phyloP scores from a whole-genome alignment of 1,140 invertebrate genomes.

The Formica selysi region DNA sequence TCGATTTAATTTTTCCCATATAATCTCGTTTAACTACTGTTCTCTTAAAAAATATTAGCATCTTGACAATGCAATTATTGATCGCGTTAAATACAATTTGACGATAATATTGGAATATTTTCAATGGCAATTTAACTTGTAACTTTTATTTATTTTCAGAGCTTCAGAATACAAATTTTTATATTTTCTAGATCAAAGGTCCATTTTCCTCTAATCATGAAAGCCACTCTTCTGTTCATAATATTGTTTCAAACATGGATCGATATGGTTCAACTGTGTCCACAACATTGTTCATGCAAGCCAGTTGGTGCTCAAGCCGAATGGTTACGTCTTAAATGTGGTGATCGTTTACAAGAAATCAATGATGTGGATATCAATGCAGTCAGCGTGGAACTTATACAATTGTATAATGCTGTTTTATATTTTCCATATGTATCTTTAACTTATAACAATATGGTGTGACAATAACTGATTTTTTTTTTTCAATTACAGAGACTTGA shows the following conservation, averaged over 20 bases:
- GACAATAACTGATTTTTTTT: slow-evolving; percentile 28
- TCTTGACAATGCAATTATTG: neutral
- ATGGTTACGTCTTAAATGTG: slow-evolving; percentile 82
- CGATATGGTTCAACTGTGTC: slow-evolving; percentile 78
- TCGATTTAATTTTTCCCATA: neutral
- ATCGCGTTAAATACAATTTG: neutral
- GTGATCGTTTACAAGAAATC: slow-evolving; percentile 80
- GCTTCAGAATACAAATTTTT: neutral
- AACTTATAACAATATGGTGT: neutral
- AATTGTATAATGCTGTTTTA: slow-evolving; percentile 78
- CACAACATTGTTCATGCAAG: slow-evolving; percentile 81
- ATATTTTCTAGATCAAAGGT: slow-evolving; percentile 54
- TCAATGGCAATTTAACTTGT: neutral
- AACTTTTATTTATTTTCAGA: neutral
- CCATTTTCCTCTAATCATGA: slow-evolving; percentile 73
- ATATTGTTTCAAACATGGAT: slow-evolving; percentile 75
- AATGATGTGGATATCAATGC: slow-evolving; percentile 80
- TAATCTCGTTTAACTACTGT: neutral
- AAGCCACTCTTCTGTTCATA: slow-evolving; percentile 75
- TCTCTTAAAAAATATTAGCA: neutral
- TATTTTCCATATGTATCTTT: slow-evolving; percentile 9
- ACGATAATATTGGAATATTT: neutral
- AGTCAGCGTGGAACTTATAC: slow-evolving; percentile 82
- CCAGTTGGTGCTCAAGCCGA: slow-evolving; percentile 82
- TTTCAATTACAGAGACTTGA: slow-evolving; percentile 89